Percentiles rank a stretch among this genome's conserved stretches.
Conservation (phyloP, 1,140 invertebrate genomes). For the Protaetia brevitarsis region DNA sequence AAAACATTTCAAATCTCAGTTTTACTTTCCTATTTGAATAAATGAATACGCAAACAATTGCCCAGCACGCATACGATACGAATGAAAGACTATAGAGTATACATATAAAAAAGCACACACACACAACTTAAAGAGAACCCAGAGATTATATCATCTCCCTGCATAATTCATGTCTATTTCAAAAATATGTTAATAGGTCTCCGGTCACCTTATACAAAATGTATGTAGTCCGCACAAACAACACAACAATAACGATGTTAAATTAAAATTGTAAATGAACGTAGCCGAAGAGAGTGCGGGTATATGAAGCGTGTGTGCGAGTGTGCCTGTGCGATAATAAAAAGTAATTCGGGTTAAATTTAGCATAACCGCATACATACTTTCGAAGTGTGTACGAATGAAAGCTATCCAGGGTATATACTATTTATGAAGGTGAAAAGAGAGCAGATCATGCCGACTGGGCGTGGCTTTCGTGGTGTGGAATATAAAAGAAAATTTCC, state of each 20-base stretch:
- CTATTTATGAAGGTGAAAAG: neutral
- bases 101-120: neutral
- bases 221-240: conserved; percentile 15
- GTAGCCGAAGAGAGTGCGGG: neutral
- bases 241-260: conserved; percentile 13
- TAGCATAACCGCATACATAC: conserved; percentile 11
- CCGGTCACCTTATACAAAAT: conserved; percentile 14
- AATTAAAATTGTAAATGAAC: conserved; percentile 17
- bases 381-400: neutral
- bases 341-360: conserved; percentile 17
- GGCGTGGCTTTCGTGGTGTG: neutral
- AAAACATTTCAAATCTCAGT: neutral
- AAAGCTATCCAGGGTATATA: neutral
- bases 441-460: neutral
- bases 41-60: neutral
- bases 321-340: conserved; percentile 8
- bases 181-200: conserved; percentile 15
- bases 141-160: conserved; percentile 8
- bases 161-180: conserved; percentile 18
- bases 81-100: neutral
- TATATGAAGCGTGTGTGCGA: neutral
- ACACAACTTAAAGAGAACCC: neutral
- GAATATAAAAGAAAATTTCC: neutral
- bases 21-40: conserved; percentile 17
- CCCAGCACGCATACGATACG: neutral